Evolutionary conservation across 2,888 invertebrate genomes (phyloP), one percentile per base, ranked within the genome.

Genomic region (Onthophagus sagittarius): DNA sequence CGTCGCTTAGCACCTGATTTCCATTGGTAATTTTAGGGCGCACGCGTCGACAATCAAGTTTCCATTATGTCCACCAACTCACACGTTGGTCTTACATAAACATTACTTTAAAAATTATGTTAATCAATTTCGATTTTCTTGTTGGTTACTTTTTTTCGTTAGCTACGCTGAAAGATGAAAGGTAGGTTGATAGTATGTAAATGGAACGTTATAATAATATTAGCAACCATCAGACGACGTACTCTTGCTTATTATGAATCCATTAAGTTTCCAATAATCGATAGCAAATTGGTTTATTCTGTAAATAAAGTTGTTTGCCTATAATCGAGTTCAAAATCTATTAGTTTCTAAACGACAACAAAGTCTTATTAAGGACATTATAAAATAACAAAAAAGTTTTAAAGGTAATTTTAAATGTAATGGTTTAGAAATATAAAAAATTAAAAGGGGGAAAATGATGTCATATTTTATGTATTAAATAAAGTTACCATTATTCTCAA

Each of bases 11-110:
- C 23, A 23, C 39, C 9, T 53, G 39, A 53, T 53, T 53, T 53
- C 39, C 39, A 53, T 53, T 53, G 39, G 39, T 53, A 53, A 53
- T 53, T 53, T 53, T 7, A 7, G 39, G 2, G 39, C 39, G 7
- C 73, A 63, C 73, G 65, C 62, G 71, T 71, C 74, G 73, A 77
- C 77, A 77, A 77, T 76, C 76, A 76, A 76, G 74, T 75, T 76
- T 75, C 76, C 75, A 76, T 77, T 77, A 77, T 74, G 75, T 76
- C 74, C 74, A 74, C 77, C 76, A 76, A 73, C 75, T 76, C 75
- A 74, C 75, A 74, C 75, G 63, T 32, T 63, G 71, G 71, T 75
- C 74, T 75, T 77, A 75, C 75, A 76, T 77, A 76, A 75, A 75
- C 77, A 77, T 77, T 76, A 77, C 75, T 32, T 33, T 39, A 63